Evolutionary conservation across 1,140 invertebrate species (phyloP).

Genomic region (Formica exsecta): DNA sequence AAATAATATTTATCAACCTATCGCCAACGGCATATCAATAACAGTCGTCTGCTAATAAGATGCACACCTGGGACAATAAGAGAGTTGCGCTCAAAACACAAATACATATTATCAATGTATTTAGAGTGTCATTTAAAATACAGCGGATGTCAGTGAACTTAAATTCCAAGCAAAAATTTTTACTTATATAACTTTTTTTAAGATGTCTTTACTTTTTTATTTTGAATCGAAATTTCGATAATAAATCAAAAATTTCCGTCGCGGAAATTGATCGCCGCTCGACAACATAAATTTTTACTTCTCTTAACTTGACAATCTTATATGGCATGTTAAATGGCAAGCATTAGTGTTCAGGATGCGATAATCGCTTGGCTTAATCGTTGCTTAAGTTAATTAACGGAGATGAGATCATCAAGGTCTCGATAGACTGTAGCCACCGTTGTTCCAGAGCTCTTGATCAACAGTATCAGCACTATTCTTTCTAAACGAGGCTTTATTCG

Average conservation of each 20-base stretch:
- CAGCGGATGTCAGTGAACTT: not conserved
- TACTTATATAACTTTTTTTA: not conserved
- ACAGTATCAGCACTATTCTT: not conserved
- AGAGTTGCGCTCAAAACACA: not conserved
- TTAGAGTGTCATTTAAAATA: not conserved
- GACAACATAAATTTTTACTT: too few relatives aligned
- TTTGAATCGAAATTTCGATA: conserved; percentile 14
- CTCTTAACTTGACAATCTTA: too few relatives aligned
- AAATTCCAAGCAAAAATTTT: not conserved
- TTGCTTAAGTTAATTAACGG: conserved; percentile 69
- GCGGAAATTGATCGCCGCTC: conserved; percentile 10
- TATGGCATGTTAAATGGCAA: conserved; percentile 54
- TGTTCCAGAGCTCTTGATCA: conserved; percentile 20
- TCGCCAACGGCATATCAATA: not conserved
- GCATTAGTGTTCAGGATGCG: conserved; percentile 48
- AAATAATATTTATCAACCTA: not conserved
- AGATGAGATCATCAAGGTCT: conserved; percentile 55
- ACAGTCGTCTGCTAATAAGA: not conserved
- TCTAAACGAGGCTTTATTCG: not conserved
- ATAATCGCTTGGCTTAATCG: conserved; percentile 63
- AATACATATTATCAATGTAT: not conserved
- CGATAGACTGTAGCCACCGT: conserved; percentile 19
- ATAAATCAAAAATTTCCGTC: not conserved
- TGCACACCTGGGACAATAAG: too few relatives aligned
- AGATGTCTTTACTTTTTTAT: not conserved